Conservation (phyloP, 2,797 vertebrate genomes). For the Hapalemur alaotrensis region DNA sequence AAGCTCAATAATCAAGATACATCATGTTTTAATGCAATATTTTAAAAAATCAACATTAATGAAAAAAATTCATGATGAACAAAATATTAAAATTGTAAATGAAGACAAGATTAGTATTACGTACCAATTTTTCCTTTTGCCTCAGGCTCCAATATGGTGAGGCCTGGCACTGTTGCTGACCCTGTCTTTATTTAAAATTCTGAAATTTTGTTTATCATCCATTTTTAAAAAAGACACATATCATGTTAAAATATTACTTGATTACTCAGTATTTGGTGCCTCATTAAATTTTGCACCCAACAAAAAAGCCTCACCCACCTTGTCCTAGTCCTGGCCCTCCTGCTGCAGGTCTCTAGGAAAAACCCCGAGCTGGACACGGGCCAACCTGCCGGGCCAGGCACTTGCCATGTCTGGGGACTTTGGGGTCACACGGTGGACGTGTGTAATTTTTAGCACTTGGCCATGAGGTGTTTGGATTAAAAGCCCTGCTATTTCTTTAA, state of each 20-base stretch:
- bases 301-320: accelerated
- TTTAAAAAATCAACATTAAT: neutral
- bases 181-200: neutral
- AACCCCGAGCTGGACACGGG: neutral
- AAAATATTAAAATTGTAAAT: neutral
- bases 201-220: neutral
- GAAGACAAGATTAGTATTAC: neutral
- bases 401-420: neutral
- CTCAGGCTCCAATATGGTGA: neutral
- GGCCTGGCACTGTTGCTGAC: neutral
- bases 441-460: neutral
- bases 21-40: neutral
- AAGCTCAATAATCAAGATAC: neutral
- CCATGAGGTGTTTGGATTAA: slow-evolving; percentile 43
- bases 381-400: neutral
- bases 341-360: neutral
- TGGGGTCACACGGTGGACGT: neutral
- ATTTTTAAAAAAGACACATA: neutral
- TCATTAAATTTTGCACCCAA: neutral
- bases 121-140: neutral
- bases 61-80: neutral
- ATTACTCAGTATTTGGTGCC: neutral
- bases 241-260: neutral
- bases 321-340: neutral
- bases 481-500: slow-evolving; percentile 55